These are phyloP conservation scores for Agonopterix heracliana DNA, from an alignment of 2,888 invertebrate genomes.

Conservation along the genomic window DNA sequence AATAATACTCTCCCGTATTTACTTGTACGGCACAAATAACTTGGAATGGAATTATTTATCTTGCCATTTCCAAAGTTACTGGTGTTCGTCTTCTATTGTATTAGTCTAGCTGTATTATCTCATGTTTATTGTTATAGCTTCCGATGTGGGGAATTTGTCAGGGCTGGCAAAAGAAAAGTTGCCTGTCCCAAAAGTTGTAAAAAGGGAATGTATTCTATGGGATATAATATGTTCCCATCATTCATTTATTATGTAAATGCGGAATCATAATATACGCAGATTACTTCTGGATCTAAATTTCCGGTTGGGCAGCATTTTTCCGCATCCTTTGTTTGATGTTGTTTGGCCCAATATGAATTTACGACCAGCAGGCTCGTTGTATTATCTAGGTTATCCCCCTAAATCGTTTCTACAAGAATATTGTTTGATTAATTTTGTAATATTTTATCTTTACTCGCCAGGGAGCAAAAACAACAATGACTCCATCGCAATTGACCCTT, in stretches of 20 bases:
- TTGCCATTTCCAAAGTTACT: constrained; percentile 29
- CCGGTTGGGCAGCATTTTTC: constrained; percentile 6
- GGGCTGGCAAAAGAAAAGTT: constrained; percentile 28
- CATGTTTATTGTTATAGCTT: constrained; percentile 26
- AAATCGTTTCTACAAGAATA: too few species aligned
- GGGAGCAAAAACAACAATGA: neutral
- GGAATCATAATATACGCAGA: constrained; percentile 3
- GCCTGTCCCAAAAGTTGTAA: constrained; percentile 20
- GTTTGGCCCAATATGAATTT: neutral
- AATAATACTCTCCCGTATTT: constrained; percentile 24
- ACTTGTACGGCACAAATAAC: constrained; percentile 26
- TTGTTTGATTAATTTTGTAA: too few species aligned
- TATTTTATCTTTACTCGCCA: neutral
- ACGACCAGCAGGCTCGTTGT: too few species aligned
- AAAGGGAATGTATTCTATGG: constrained; percentile 19
- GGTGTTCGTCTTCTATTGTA: constrained; percentile 29
- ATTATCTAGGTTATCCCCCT: too few species aligned
- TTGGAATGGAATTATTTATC: constrained; percentile 37
- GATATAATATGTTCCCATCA: constrained; percentile 8
- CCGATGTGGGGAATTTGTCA: constrained; percentile 28
- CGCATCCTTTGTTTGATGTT: constrained; percentile 24
- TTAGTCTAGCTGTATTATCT: constrained; percentile 23
- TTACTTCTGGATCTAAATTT: too few species aligned
- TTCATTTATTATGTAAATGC: constrained; percentile 29
- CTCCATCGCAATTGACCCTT: too few species aligned